These are phyloP conservation scores for Brachymystax lenok DNA, from an alignment of 2,797 vertebrate genomes.

Conservation along the genomic window DNA sequence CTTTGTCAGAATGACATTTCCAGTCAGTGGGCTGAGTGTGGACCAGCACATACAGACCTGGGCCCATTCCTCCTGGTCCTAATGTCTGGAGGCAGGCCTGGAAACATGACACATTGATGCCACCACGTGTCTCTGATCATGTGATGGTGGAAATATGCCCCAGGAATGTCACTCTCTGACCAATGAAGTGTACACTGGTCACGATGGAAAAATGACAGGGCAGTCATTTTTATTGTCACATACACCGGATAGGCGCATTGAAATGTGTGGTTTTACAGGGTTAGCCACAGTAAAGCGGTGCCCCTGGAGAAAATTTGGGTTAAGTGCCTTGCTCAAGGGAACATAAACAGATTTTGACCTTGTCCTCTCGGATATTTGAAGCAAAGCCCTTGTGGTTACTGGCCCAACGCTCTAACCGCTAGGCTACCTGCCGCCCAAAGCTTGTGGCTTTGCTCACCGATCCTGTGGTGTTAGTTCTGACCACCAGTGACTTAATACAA, in stretches of 20 bases:
- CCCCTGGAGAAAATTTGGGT: too few relatives aligned
- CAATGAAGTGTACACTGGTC: constrained; percentile 7
- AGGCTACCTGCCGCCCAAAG: background rate
- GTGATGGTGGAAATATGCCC: constrained; percentile 31
- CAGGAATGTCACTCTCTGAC: constrained; percentile 31
- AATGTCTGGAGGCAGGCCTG: constrained; percentile 20
- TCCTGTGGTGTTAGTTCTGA: constrained; percentile 15
- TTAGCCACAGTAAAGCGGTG: too few relatives aligned
- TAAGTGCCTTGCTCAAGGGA: too few relatives aligned
- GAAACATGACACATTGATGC: constrained; percentile 23
- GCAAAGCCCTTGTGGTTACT: too few relatives aligned
- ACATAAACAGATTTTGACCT: too few relatives aligned
- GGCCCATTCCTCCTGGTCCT: constrained; percentile 19
- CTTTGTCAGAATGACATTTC: constrained; percentile 20
- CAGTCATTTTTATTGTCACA: background rate
- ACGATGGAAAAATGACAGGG: constrained; percentile 20
- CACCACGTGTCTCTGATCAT: constrained; percentile 19
- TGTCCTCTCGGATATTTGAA: too few relatives aligned
- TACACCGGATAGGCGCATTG: too few relatives aligned
- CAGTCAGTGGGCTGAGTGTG: constrained; percentile 14
- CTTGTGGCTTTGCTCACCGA: constrained; percentile 19
- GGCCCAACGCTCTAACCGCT: too few relatives aligned
- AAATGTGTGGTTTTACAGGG: too few relatives aligned
- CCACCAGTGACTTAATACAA: constrained; percentile 42
- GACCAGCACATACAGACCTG: constrained; percentile 6